Base-by-base conservation (phyloP, 2,113 vertebrate species). In the Sander lucioperca region DNA sequence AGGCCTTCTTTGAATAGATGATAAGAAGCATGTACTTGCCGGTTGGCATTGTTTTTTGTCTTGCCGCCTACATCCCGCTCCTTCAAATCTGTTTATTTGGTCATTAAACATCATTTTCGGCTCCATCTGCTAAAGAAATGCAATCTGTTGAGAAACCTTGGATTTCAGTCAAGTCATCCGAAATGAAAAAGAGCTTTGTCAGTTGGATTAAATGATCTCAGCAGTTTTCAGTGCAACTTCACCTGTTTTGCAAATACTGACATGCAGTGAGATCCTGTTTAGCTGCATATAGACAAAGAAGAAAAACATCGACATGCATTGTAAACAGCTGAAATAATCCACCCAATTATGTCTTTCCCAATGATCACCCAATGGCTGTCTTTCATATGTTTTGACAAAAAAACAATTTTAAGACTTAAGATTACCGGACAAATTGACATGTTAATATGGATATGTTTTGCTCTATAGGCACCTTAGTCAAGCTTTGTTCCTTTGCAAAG, bases 11-110 rank as follows among this genome's bases (percentile, higher is more conserved):
- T 79, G 58, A 71, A 43, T 54, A 47, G 39, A 9, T 66, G 71
- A 80, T 65, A 47, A 62, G 54, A 76, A 75, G 50, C 33, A 33
- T 73, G 50, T n/a, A 53, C 63, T 82, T 45, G 43, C 57, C 23
- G 14, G 10, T 57, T 69, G 56, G 54, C 39, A 53, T 64, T 74
- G 5, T 21, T 61, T 56, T 67, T 74, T 79, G 45, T 82, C 53
- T 85, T 21, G 13, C 51, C 66, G 76, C 69, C 77, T 66, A 70
- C 69, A 4, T 57, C 30, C 25, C n/a, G 51, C 45, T 86, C 47
- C 64, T 78, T 57, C 65, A 74, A 27, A 86, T 69, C 47, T 64
- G 57, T 81, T 82, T 77, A 76, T 59, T 39, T 54, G 39, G 61
- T 25, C 64, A 80, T 39, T 68, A 72, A 81, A 67, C 74, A 76